Percentiles rank a stretch among this genome's conserved stretches.
Conservation (phyloP, 2,888 invertebrate species). For the Argynnis bischoffii region DNA sequence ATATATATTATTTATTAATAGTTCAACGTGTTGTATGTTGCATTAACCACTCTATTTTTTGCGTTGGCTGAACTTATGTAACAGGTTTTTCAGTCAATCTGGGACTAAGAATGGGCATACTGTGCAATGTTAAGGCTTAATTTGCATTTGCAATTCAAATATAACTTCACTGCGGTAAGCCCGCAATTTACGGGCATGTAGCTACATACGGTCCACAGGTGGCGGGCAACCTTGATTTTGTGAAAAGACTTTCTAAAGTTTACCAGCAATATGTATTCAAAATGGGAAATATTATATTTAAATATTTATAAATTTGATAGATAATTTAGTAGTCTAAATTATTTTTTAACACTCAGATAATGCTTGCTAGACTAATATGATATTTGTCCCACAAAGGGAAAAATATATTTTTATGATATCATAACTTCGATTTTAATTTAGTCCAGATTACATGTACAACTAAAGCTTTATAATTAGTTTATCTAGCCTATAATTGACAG, state of each 20-base stretch:
- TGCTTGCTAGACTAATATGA: too few species aligned
- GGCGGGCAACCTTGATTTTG: constrained; percentile 23
- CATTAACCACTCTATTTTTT: background rate
- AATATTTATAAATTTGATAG: too few species aligned
- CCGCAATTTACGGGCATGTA: constrained; percentile 49
- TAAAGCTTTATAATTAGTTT: too few species aligned
- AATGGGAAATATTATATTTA: background rate
- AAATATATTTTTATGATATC: too few species aligned
- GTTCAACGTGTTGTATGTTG: background rate
- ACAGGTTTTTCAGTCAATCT: constrained; percentile 32
- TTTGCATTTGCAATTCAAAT: constrained; percentile 63
- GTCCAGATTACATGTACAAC: too few species aligned
- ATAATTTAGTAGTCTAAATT: too few species aligned
- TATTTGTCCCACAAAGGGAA: too few species aligned
- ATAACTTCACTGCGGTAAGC: constrained; percentile 49
- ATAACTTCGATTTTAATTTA: too few species aligned
- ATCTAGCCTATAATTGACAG: too few species aligned
- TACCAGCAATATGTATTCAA: background rate
- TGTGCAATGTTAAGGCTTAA: constrained; percentile 44
- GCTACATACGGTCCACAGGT: constrained; percentile 38
- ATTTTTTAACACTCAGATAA: too few species aligned
- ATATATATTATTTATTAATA: background rate
- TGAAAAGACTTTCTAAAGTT: background rate
- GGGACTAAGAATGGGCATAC: constrained; percentile 28
- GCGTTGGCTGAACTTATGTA: constrained; percentile 4